phyloP scores from a whole-genome alignment of 92 coral and sea anemone species.

The Palythoa heliodiscus region DNA sequence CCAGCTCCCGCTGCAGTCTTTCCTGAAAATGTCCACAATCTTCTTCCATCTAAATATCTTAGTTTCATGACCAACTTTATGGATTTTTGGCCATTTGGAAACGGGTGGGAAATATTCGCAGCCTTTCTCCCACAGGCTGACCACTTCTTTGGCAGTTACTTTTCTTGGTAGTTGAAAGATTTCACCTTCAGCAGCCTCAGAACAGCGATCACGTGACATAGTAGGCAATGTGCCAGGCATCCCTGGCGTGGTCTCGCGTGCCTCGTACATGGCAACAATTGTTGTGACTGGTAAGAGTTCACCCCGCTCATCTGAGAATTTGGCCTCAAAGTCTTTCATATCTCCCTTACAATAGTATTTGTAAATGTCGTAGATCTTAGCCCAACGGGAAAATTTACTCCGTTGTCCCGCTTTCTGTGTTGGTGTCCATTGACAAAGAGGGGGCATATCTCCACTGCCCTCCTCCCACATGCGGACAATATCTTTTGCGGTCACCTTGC shows the following conservation, averaged over 20 bases:
- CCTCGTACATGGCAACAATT: conserved; percentile 97
- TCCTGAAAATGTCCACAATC: conserved; percentile 94
- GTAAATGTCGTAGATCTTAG: conserved; percentile 95
- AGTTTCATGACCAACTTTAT: conserved; percentile 97
- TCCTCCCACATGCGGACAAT: conserved; percentile 93
- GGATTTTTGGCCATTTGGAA: conserved; percentile 93
- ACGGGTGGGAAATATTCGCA: conserved; percentile 94
- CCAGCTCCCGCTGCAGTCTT: conserved; percentile 93
- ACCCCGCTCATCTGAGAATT: conserved; percentile 90
- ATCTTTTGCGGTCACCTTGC: conserved; percentile 96
- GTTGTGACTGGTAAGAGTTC: conserved; percentile 93
- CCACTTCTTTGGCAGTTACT: conserved; percentile 95
- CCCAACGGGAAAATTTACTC: conserved; percentile 99
- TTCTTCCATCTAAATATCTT: conserved; percentile 98
- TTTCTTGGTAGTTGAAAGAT: conserved; percentile 90
- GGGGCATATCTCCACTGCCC: conserved; percentile 87
- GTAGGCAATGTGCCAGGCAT: conserved; percentile 47
- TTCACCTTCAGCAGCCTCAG: conserved; percentile 69
- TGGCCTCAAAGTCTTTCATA: conserved; percentile 76
- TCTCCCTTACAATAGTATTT: conserved; percentile 92
- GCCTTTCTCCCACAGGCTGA: conserved; percentile 95
- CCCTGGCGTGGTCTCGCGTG: conserved; percentile 77
- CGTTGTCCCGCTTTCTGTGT: conserved; percentile 96
- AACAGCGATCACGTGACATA: conserved; percentile 39
- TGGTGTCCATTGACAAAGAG: conserved; percentile 90